phyloP scores from a whole-genome alignment of 2,888 invertebrate species.

The Spisula solida region DNA sequence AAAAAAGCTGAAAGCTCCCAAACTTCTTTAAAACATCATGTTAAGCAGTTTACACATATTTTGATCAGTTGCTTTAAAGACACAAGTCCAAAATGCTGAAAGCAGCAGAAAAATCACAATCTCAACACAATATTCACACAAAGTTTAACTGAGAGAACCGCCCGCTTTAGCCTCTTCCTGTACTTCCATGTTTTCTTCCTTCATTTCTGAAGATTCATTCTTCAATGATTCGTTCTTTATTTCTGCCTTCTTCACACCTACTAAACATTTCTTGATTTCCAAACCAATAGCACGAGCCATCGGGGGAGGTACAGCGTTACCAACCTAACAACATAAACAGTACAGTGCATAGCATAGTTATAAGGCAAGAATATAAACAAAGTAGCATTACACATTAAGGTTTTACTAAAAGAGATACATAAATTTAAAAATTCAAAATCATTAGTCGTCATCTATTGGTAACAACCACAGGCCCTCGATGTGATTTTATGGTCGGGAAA shows the following conservation, averaged over 20 bases:
- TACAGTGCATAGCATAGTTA: background rate
- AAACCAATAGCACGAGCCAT: conserved; percentile 92
- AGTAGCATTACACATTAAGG: too few relatives aligned
- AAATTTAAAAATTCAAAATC: too few relatives aligned
- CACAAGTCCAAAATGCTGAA: too few relatives aligned
- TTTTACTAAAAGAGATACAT: too few relatives aligned
- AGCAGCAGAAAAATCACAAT: background rate
- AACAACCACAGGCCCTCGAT: too few relatives aligned
- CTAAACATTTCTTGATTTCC: conserved; percentile 89
- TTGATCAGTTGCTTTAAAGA: too few relatives aligned
- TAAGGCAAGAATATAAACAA: too few relatives aligned
- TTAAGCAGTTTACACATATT: too few relatives aligned
- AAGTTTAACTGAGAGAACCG: conserved; percentile 23
- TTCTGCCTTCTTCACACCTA: conserved; percentile 30
- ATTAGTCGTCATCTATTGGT: too few relatives aligned
- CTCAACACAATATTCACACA: background rate
- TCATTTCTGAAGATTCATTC: background rate
- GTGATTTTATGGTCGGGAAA: too few relatives aligned
- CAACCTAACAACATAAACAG: conserved; percentile 88
- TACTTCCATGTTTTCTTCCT: conserved; percentile 10
- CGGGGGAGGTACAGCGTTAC: conserved; percentile 96
- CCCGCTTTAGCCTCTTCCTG: background rate
- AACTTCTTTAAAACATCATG: too few relatives aligned
- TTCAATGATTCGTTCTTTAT: background rate
- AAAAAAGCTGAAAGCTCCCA: too few relatives aligned